Percentiles rank a stretch among this genome's conserved stretches.
Conservation (phyloP, 2,113 vertebrate species). For the Eretmochelys imbricata region DNA sequence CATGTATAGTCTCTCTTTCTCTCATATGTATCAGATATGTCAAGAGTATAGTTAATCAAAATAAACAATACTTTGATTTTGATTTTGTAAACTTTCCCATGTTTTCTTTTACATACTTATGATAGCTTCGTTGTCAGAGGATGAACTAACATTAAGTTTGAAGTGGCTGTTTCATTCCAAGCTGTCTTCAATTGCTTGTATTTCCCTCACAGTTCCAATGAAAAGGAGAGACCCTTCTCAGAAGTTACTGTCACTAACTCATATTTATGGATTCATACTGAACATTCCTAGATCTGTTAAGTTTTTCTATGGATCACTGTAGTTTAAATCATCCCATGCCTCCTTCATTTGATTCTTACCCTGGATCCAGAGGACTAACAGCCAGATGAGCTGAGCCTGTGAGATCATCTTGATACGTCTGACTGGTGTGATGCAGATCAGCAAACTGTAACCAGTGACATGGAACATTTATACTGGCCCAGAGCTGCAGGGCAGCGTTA, state of each 20-base stretch:
- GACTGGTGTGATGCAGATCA: neutral
- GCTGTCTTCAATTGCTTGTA: neutral
- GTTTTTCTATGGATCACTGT: neutral
- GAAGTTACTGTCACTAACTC: neutral
- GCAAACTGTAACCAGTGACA: neutral
- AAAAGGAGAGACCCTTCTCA: neutral
- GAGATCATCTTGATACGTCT: neutral
- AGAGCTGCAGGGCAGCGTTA: neutral
- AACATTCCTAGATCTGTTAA: neutral
- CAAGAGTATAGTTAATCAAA: neutral
- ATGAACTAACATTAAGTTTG: neutral
- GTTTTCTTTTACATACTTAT: neutral
- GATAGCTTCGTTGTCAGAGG: neutral
- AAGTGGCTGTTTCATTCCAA: neutral
- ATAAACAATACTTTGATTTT: neutral
- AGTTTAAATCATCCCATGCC: neutral
- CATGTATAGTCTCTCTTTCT: slow-evolving; percentile 64
- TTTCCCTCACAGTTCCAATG: neutral
- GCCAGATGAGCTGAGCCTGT: neutral
- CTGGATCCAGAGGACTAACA: neutral
- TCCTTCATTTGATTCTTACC: neutral
- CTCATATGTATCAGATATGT: neutral
- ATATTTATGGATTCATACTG: neutral
- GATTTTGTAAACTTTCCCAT: no score
- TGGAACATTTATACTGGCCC: neutral